Base-by-base conservation (phyloP, 2,113 vertebrate species). In the Tupaia chinensis region DNA sequence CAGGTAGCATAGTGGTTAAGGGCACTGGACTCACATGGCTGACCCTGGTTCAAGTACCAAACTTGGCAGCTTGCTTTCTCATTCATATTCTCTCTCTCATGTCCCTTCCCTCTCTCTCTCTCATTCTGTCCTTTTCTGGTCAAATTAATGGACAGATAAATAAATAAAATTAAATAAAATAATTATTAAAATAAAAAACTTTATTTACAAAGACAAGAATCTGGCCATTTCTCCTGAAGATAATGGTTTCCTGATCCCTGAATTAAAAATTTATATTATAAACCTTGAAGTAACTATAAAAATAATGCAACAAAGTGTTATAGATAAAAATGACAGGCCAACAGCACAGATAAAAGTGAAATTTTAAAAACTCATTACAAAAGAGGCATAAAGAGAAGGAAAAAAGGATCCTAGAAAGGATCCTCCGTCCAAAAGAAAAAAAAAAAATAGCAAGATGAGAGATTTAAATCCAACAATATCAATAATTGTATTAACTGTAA, bases 191-290 rank as follows among this genome's bases (percentile, higher is more conserved):
- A 63, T 17, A 63, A 63, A 17, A 63, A 87, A 74, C 5, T 74
- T 80, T 61, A 65, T 13, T 87, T 86, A 72, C 15, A 85, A 68
- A 88, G 87, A 85, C 72, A 80, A 88, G 13, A 23, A 74, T 66
- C 27, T 90, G 13, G 6, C 15, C 15, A 79, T 69, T 74, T 79
- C 8, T n/a, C 27, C 27, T 86, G 15, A 85, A 88, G 56, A 93
- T 5, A 12, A 77, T n/a, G 81, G 14, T 86, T 87, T 54, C 16
- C 7, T 60, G 20, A 90, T 10, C 63, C 22, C 23, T 77, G 56
- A 79, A 3, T 72, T 93, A 88, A 89, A 92, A 11, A 74, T 79
- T 79, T 63, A 92, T n/a, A 92, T 54, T 82, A 78, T 12, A 90
- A 92, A 83, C 29, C 3, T n/a, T 77, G 63, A 87, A 58, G 23